These are phyloP conservation scores for Mastacembelus armatus DNA, from an alignment of 2,797 vertebrate species.

Conservation along the genomic window DNA sequence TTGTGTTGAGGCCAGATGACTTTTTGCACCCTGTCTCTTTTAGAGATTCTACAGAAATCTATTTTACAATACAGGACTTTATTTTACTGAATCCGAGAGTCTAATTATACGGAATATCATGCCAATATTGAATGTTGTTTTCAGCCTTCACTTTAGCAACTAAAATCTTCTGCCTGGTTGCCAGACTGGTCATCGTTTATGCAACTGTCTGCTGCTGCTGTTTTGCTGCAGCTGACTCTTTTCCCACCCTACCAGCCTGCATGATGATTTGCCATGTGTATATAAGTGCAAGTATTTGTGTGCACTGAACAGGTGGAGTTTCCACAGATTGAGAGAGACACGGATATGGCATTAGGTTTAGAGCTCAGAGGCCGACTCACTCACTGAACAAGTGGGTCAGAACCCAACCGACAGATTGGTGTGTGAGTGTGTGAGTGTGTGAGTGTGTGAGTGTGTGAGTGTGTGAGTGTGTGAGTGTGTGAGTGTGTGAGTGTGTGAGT, in stretches of 20 bases:
- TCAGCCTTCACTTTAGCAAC: not conserved
- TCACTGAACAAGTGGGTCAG: conserved; percentile 52
- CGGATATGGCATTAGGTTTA: conserved; percentile 40
- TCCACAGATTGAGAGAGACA: conserved; percentile 34
- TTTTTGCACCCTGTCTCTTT: not conserved
- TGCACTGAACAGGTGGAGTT: conserved; percentile 38
- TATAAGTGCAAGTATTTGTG: not conserved
- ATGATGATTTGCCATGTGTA: too few relatives aligned
- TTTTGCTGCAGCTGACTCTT: not conserved
- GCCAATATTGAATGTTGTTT: not conserved
- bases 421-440: not conserved
- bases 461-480: conserved; percentile 24
- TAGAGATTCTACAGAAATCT: not conserved
- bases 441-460: conserved; percentile 19
- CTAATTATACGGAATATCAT: conserved; percentile 2
- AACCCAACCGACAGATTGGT: conserved; percentile 41
- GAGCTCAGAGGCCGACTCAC: conserved; percentile 49
- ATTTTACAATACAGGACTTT: not conserved
- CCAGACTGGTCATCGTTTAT: not conserved
- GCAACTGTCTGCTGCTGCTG: not conserved
- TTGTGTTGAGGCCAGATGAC: not conserved
- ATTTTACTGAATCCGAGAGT: not conserved
- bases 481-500: conserved; percentile 12
- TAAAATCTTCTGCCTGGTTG: not conserved
- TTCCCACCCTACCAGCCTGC: not conserved